Conservation (phyloP, 2,888 invertebrate genomes). For the Dicyrtomina minuta region DNA sequence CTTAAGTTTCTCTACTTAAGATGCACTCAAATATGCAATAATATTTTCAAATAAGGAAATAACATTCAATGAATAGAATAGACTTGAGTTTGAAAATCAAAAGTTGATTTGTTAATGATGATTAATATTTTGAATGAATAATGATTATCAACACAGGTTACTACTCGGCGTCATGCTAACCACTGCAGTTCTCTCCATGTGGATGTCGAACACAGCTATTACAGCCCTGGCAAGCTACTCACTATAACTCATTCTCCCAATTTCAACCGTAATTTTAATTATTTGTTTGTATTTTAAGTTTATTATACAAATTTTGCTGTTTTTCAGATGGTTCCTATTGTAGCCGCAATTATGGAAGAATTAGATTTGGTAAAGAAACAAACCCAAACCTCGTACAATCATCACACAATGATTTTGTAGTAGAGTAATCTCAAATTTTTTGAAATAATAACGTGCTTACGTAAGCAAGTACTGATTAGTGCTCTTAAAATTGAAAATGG, state of each 20-base stretch:
- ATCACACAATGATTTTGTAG: too few species aligned
- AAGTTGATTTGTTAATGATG: neutral
- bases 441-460: too few species aligned
- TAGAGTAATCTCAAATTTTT: too few species aligned
- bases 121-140: neutral
- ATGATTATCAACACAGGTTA: neutral
- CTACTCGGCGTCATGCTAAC: constrained; percentile 7
- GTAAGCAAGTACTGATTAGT: too few species aligned
- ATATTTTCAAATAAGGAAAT: too few species aligned
- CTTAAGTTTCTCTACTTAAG: too few species aligned
- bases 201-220: constrained; percentile 18
- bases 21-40: too few species aligned
- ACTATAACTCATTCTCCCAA: neutral
- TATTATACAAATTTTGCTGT: too few species aligned
- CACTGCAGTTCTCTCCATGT: constrained; percentile 6
- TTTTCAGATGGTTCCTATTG: constrained; percentile 18
- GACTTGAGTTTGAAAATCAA: too few species aligned
- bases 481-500: too few species aligned
- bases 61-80: neutral
- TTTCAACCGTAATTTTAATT: neutral
- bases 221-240: constrained; percentile 10
- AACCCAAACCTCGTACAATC: too few species aligned
- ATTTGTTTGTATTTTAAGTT: neutral
- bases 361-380: neutral
- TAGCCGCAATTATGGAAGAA: constrained; percentile 4